These are phyloP conservation scores for Polia nebulosa DNA, from an alignment of 2,888 invertebrate species.

Conservation along the genomic window DNA sequence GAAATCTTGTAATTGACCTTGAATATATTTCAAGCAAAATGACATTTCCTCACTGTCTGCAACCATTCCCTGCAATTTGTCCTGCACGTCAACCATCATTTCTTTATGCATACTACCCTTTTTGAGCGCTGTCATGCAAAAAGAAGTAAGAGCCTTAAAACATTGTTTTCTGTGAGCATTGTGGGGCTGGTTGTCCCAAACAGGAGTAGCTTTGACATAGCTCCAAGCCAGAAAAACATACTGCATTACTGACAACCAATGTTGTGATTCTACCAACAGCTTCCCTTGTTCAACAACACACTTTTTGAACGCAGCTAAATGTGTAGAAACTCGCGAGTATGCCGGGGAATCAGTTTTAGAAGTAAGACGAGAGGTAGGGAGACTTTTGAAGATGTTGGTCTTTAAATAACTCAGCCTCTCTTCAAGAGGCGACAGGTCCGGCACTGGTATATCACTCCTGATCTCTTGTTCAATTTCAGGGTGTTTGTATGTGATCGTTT, in stretches of 20 bases:
- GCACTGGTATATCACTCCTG: constrained; percentile 92
- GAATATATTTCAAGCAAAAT: constrained; percentile 86
- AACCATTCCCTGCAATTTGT: constrained; percentile 83
- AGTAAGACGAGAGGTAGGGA: constrained; percentile 93
- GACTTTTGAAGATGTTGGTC: constrained; percentile 93
- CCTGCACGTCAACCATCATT: constrained; percentile 80
- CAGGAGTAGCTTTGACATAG: constrained; percentile 93
- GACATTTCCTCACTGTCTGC: constrained; percentile 89
- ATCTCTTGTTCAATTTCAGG: constrained; percentile 91
- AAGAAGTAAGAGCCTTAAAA: constrained; percentile 92
- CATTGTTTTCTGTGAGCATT: constrained; percentile 93
- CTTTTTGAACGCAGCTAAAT: constrained; percentile 93
- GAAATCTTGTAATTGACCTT: constrained; percentile 72
- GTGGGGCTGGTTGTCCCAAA: constrained; percentile 94
- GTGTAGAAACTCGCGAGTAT: constrained; percentile 92
- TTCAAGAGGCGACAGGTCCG: constrained; percentile 93
- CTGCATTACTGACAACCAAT: constrained; percentile 94
- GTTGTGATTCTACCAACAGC: constrained; percentile 92
- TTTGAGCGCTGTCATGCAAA: constrained; percentile 91
- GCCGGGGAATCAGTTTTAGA: constrained; percentile 94
- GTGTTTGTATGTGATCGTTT: constrained; percentile 91
- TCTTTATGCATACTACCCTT: constrained; percentile 86
- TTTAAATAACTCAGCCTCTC: constrained; percentile 92
- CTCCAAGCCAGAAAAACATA: constrained; percentile 94
- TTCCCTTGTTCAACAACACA: constrained; percentile 93